phyloP scores from a whole-genome alignment of 2,113 vertebrate species.

The Isurus oxyrinchus region DNA sequence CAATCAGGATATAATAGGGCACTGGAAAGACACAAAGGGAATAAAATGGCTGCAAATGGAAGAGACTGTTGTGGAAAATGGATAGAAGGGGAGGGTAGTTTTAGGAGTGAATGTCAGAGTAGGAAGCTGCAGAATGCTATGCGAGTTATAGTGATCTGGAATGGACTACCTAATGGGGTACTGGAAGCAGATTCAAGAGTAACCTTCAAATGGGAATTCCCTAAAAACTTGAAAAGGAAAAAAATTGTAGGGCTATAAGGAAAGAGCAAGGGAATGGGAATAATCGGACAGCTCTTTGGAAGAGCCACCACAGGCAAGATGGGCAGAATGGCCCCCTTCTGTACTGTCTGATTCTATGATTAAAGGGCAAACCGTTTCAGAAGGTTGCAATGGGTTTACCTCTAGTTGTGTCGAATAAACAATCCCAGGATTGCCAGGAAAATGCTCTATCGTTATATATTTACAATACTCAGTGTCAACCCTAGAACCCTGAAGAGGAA shows the following conservation, averaged over 20 bases:
- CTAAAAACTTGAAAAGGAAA: background rate
- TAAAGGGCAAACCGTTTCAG: no score
- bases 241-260: no score
- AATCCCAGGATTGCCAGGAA: background rate
- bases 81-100: background rate
- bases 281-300: background rate
- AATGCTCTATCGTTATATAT: background rate
- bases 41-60: background rate
- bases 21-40: background rate
- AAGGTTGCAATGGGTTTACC: background rate
- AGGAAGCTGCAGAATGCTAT: no score
- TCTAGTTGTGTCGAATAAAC: background rate
- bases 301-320: background rate
- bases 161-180: background rate
- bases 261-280: background rate
- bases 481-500: background rate
- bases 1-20: background rate
- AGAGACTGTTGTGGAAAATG: background rate
- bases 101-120: no score
- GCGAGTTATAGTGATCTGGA: background rate
- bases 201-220: background rate
- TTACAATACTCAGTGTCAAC: background rate
- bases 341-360: background rate
- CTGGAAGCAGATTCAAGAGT: background rate
- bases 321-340: background rate